Base-by-base conservation (phyloP, 2,797 vertebrate genomes). In the Lacerta viridis region DNA sequence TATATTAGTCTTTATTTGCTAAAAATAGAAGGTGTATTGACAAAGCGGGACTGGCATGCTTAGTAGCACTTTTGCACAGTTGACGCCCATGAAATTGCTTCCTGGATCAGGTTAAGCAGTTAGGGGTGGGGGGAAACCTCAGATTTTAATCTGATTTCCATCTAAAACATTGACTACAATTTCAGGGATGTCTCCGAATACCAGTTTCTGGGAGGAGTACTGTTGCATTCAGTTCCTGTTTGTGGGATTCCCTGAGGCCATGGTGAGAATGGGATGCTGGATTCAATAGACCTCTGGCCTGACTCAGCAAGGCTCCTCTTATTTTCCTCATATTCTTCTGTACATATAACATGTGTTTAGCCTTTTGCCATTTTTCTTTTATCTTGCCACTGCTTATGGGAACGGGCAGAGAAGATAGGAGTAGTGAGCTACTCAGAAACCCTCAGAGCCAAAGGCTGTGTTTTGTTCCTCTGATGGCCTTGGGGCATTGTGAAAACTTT, bases 1-100 rank as follows among this genome's bases (percentile, higher is more conserved):
- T 0, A 1, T 74, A 0, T 0, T 8, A 5, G 0, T 88, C 61
- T 87, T 59, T 90, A 41, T 39, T 27, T 66, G 66, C 36, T 81
- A 89, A 81, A 89, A 90, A 83, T 79, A 90, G 79, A 61, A 2
- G 74, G 17, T 0, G 0, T 86, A 71, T 11, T 39, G 85, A 87
- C 74, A 50, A 43, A 76, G 66, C 87, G 23, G 74, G 68, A 50
- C 3, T 75, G 11, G 2, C 15, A 3, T 50, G 33, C 27, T 39
- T 41, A 80, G 68, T 55, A 69, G 33, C 84, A 72, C 7, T 90
- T 29, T 64, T 85, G 50, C 64, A 81, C 83, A 1, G 66, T 81
- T 84, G 7, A 0, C 75, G 85, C 86, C 8, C 3, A 64, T 2
- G 0, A 1, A 17, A 69, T 78, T 85, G 84, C 68, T 86, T 68